Evolutionary conservation across 2,797 vertebrate species (phyloP).

Genomic region (Tenualosa thibaudeaui): DNA sequence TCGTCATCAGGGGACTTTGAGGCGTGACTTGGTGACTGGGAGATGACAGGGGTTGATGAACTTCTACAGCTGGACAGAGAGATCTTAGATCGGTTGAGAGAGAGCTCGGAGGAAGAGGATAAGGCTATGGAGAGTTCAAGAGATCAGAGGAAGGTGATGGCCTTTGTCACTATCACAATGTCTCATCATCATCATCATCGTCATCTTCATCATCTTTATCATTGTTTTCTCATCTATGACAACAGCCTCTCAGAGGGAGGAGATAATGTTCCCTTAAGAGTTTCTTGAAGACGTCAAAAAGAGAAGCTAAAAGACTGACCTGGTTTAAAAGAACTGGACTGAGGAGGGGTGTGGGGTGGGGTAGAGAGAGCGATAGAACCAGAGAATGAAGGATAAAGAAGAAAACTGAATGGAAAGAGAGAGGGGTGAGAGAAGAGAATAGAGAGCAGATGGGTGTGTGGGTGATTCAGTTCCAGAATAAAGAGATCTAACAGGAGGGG

Average conservation of each 20-base stretch:
- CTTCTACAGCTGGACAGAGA: not conserved
- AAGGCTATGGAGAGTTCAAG: not conserved
- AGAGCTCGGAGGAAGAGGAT: not conserved
- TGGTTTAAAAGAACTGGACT: not conserved
- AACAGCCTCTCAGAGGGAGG: too few relatives aligned
- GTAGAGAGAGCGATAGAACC: not conserved
- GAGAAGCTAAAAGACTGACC: not conserved
- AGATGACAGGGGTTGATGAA: constrained; percentile 58
- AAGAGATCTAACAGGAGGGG: not conserved
- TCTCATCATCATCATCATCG: not conserved
- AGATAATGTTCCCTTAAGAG: not conserved
- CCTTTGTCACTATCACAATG: not conserved
- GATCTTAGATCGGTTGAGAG: not conserved
- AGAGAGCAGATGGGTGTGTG: not conserved
- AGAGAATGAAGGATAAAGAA: constrained; percentile 7
- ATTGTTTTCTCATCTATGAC: not conserved
- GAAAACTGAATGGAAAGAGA: not conserved
- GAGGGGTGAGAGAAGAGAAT: not conserved
- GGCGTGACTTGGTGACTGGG: constrained; percentile 58
- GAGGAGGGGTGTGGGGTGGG: not conserved
- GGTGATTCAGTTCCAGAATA: not conserved
- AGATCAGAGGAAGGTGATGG: not conserved
- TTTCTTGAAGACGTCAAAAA: not conserved
- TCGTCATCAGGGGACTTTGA: constrained; percentile 71
- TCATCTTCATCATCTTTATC: not conserved